phyloP scores from a whole-genome alignment of 2,888 invertebrate species.

The Periphyllus acericola region DNA sequence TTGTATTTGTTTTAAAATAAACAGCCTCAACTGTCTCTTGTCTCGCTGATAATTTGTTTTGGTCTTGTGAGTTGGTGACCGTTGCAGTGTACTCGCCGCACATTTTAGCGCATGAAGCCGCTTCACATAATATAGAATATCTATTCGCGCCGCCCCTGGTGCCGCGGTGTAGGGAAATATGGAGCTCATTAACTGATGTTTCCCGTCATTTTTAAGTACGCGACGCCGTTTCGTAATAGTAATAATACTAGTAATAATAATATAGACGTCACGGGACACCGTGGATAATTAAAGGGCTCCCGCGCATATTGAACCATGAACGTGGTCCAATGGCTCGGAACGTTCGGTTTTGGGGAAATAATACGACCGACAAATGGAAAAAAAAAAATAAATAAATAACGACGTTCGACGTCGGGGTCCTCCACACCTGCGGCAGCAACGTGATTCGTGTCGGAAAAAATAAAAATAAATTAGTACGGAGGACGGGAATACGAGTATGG shows the following conservation, averaged over 20 bases:
- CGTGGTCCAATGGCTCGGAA: constrained; percentile 47
- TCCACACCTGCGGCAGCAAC: not conserved
- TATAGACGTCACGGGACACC: constrained; percentile 59
- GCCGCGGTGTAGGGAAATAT: constrained; percentile 21
- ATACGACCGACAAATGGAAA: not conserved
- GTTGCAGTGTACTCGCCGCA: too few species aligned
- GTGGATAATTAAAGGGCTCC: constrained; percentile 52
- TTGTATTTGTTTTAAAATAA: too few species aligned
- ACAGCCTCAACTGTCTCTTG: too few species aligned
- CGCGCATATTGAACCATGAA: not conserved
- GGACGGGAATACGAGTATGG: not conserved
- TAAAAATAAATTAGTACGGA: not conserved
- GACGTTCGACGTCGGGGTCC: not conserved
- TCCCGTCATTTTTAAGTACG: constrained; percentile 25
- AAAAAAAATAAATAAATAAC: not conserved
- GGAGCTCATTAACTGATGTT: constrained; percentile 46
- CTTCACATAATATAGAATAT: too few species aligned
- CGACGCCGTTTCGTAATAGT: not conserved
- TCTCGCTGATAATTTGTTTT: too few species aligned
- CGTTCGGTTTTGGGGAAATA: constrained; percentile 19
- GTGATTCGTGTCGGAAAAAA: not conserved
- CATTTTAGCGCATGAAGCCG: too few species aligned
- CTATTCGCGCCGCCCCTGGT: too few species aligned
- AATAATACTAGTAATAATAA: not conserved
- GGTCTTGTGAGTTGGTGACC: too few species aligned